Base-by-base conservation (phyloP, 2,113 vertebrate species). In the Pycnonotus jocosus region DNA sequence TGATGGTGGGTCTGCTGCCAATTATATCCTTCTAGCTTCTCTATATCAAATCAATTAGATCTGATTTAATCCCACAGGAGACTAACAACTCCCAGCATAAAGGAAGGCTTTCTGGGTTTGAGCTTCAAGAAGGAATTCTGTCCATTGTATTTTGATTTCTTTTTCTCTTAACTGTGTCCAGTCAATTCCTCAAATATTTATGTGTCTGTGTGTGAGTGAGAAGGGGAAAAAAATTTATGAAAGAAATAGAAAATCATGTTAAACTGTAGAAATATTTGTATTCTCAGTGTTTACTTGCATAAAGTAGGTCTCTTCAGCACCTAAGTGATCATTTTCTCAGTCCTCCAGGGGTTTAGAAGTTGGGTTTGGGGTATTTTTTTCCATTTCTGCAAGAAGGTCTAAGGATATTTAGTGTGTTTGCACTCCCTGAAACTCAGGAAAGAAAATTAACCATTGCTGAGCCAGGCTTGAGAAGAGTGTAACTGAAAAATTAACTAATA, bases 21-120 rank as follows among this genome's bases (percentile, higher is more conserved):
- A 73, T 93, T 92, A 68, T 31, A 77, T 88, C 11, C 44, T 92
- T 15, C 83, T 47, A 76, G 81, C 50, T 69, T 57, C 38, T 30
- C 70, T 87, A 15, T 85, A 91, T 33, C 70, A 4, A 84, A 27
- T 87, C 61, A 91, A 37, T 86, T 89, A 70, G 37, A 74, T 79
- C 65, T 86, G 53, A 91, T 92, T 89, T 93, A 57, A 53, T 84
- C 44, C 65, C 77, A 64, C 20, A 56, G 68, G 80, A 84, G 64
- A 65, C 65, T 69, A 58, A 62, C 44, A 72, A 20, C 74, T 92
- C 62, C 45, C 53, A 92, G 70, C 57, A 72, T 33, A 58, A 45
- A 31, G 30, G 48, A 87, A 69, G 42, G 31, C 21, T 50, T 85
- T 89, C 61, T 81, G n/a, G 6, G 15, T 57, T 73, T 77, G 44